These are phyloP conservation scores for Leptarthrus brevirostris DNA, from an alignment of 2,888 invertebrate species.

Conservation along the genomic window DNA sequence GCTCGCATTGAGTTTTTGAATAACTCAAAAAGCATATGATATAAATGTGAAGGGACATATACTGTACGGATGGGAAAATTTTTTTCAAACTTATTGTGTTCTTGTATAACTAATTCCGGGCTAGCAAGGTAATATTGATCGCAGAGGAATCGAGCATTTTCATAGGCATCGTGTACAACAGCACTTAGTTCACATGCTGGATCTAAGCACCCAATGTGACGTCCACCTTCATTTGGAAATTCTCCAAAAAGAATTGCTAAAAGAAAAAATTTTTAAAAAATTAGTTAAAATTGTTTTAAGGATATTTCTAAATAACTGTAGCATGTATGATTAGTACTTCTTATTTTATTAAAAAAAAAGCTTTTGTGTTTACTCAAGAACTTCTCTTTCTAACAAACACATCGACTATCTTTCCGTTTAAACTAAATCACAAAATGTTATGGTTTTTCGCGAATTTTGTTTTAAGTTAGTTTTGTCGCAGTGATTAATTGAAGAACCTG, in stretches of 20 bases:
- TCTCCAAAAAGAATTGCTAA: slow-evolving; percentile 87
- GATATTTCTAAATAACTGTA: too few relatives aligned
- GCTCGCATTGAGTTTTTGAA: slow-evolving; percentile 99
- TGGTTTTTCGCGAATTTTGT: too few relatives aligned
- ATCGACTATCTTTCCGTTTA: too few relatives aligned
- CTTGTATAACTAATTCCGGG: slow-evolving; percentile 85
- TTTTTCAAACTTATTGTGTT: slow-evolving; percentile 72
- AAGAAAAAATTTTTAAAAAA: too few relatives aligned
- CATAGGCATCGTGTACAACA: slow-evolving; percentile 95
- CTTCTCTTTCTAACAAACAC: too few relatives aligned
- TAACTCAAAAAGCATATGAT: slow-evolving; percentile 98
- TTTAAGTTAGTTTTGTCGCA: too few relatives aligned
- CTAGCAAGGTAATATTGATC: slow-evolving; percentile 97
- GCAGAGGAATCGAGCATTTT: slow-evolving; percentile 97
- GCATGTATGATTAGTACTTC: too few relatives aligned
- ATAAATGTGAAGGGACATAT: slow-evolving; percentile 97
- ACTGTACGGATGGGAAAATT: slow-evolving; percentile 84
- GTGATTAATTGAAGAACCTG: too few relatives aligned
- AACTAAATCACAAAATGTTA: too few relatives aligned
- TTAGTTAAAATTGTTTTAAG: neutral
- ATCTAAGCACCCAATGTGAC: slow-evolving; percentile 97
- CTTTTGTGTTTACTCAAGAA: too few relatives aligned
- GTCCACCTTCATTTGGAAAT: slow-evolving; percentile 67
- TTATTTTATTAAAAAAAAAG: too few relatives aligned
- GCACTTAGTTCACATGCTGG: slow-evolving; percentile 91